phyloP scores from a whole-genome alignment of 2,888 invertebrate genomes.

The Orthosia gracilis region DNA sequence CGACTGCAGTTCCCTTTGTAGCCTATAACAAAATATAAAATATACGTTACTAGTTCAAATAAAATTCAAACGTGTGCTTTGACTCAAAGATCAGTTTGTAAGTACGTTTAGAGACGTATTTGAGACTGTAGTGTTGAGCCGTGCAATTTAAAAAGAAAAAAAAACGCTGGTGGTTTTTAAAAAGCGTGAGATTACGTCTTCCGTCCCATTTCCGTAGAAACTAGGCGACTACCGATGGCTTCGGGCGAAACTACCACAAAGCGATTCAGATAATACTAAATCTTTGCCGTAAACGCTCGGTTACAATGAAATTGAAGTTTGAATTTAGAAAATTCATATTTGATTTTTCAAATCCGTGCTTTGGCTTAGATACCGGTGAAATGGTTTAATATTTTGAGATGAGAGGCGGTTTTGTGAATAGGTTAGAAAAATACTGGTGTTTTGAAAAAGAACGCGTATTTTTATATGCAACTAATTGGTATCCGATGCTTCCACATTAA shows the following conservation, averaged over 20 bases:
- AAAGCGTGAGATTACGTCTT: conserved; percentile 71
- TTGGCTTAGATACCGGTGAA: conserved; percentile 6
- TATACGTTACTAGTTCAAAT: conserved; percentile 16
- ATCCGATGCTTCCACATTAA: no score
- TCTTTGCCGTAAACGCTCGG: conserved; percentile 35
- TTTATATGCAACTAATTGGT: no score
- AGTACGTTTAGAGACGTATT: conserved; percentile 35
- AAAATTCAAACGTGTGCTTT: conserved; percentile 33
- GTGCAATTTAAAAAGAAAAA: conserved; percentile 67
- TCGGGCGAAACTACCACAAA: conserved; percentile 67
- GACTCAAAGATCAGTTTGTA: conserved; percentile 37
- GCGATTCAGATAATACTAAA: conserved; percentile 63
- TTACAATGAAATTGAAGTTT: conserved; percentile 38
- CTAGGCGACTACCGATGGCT: conserved; percentile 62
- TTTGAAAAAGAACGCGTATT: not conserved
- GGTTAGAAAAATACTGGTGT: not conserved
- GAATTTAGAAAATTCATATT: conserved; percentile 30
- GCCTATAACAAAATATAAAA: conserved; percentile 5
- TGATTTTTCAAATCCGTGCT: conserved; percentile 9
- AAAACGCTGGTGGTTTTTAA: conserved; percentile 65
- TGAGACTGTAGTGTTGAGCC: conserved; percentile 31
- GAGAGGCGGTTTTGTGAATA: conserved; percentile 7
- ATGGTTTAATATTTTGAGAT: conserved; percentile 7
- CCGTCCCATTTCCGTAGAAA: conserved; percentile 71
- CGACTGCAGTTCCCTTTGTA: not conserved